Base-by-base conservation (phyloP, 1,140 invertebrate genomes). In the Carcinoscorpius rotundicauda region DNA sequence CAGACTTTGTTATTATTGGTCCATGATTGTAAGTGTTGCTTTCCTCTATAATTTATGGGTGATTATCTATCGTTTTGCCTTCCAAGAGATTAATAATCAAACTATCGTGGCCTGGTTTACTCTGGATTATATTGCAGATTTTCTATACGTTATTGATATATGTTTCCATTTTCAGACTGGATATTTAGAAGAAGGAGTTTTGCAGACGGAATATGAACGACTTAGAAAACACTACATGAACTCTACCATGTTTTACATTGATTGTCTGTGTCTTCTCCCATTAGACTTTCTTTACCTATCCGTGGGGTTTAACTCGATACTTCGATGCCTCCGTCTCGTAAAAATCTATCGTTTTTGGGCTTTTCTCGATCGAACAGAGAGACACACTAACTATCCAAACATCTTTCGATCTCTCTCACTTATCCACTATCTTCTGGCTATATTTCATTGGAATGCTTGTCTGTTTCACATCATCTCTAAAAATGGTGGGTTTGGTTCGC, bases 21-120 rank as follows among this genome's bases (percentile, higher is more conserved):
- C 90, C 69, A 91, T 94, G 87, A 89, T 98, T 53, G 95, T 98
- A 55, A 97, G 93, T 62, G 82, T 98, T 71, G 95, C 95, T 72
- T 98, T 98, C 79, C 85, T 98, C 66, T 98, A 98, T 82, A 98
- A 98, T 80, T 96, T 98, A 75, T 97, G 93, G 95, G 93, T 97
- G 74, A 94, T 98, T 79, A 95, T 97, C 73, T 98, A 97, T 82
- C 86, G 95, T 77, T 98, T 96, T 82, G 92, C 94, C 78, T 98
- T 98, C 80, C 88, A 93, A 84, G 92, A 85, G 72, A 84, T 85
- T 59, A 79, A 74, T 64, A 51, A 65, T 59, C 85, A 91, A 72
- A 95, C 89, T 67, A 83, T 94, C 59, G 82, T 89, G 64, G 84
- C 94, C 70, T 98, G 96, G 96, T 97, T 98, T 76, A 89, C 88